A percentile compares a stretch with the other conserved stretches of the same genome.
Conservation (phyloP, 2,888 invertebrate genomes). For the Caenorhabditis macrosperma region DNA sequence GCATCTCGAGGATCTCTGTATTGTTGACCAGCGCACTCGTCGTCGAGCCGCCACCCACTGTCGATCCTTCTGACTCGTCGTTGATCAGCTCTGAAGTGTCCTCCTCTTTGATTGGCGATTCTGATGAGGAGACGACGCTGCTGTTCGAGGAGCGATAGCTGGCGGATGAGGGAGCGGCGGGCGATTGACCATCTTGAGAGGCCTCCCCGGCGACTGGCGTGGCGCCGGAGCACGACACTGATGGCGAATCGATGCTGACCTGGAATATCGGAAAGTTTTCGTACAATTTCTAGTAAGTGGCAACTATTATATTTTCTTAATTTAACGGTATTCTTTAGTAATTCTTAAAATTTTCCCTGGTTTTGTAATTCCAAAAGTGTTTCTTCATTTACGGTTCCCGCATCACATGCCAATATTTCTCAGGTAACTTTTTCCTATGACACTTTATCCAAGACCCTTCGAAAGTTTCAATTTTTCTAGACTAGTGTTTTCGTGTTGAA, state of each 20-base stretch:
- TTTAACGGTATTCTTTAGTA: too few relatives aligned
- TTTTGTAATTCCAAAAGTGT: too few relatives aligned
- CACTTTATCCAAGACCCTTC: too few relatives aligned
- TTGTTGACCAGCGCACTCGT: slow-evolving; percentile 39
- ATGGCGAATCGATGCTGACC: slow-evolving; percentile 41
- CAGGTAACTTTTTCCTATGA: too few relatives aligned
- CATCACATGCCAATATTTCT: too few relatives aligned
- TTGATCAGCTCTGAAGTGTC: slow-evolving; percentile 17
- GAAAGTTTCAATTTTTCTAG: too few relatives aligned
- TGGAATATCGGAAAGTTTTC: slow-evolving; percentile 25
- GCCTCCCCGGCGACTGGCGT: slow-evolving; percentile 58
- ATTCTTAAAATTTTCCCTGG: too few relatives aligned
- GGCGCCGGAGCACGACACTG: slow-evolving; percentile 20
- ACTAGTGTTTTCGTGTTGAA: too few relatives aligned
- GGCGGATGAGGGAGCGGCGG: slow-evolving; percentile 67
- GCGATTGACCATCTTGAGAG: slow-evolving; percentile 63
- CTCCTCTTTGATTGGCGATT: slow-evolving; percentile 54
- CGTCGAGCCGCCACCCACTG: background rate
- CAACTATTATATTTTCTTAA: too few relatives aligned
- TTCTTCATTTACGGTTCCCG: too few relatives aligned
- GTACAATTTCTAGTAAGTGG: too few relatives aligned
- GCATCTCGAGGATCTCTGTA: slow-evolving; percentile 35
- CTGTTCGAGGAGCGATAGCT: slow-evolving; percentile 57
- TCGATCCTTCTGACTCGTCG: slow-evolving; percentile 9
- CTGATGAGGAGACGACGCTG: slow-evolving; percentile 54